Evolutionary conservation across 2,113 vertebrate species (phyloP).

Genomic region (Megalops atlanticus): DNA sequence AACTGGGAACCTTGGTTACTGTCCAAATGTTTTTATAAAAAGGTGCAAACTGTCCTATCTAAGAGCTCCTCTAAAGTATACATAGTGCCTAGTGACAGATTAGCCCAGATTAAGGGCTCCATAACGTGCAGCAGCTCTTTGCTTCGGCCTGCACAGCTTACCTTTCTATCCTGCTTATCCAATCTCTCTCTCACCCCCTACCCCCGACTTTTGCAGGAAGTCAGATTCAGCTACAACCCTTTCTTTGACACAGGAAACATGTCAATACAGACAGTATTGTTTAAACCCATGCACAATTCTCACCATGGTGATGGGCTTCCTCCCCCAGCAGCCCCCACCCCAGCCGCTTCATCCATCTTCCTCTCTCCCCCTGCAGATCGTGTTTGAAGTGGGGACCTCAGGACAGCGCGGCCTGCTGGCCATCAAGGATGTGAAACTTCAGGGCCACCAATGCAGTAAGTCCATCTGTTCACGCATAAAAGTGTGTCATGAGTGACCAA

Average conservation of each 20-base stretch:
- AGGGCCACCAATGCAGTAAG: constrained; percentile 96
- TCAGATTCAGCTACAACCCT: not conserved
- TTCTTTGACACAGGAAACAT: not conserved
- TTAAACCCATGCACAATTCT: not conserved
- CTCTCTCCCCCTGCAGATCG: constrained; percentile 70
- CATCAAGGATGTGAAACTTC: constrained; percentile 89
- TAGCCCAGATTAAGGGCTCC: not conserved
- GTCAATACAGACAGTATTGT: not conserved
- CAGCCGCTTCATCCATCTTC: constrained; percentile 6
- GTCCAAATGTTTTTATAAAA: not conserved
- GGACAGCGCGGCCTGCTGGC: constrained; percentile 86
- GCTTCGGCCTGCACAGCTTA: not conserved
- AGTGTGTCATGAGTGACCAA: not conserved
- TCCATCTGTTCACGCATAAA: constrained; percentile 30
- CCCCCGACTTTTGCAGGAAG: not conserved
- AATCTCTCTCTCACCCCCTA: too few relatives aligned
- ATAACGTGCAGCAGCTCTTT: constrained; percentile 26
- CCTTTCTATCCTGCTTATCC: not conserved
- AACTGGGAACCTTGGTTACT: not conserved
- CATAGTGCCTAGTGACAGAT: not conserved
- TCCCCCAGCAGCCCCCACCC: not conserved
- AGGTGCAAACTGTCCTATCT: not conserved
- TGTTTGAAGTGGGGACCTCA: constrained; percentile 87
- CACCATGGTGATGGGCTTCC: not conserved
- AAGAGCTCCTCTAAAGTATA: not conserved